Evolutionary conservation across 1,140 invertebrate species (phyloP).

Genomic region (Eriosoma lanigerum): DNA sequence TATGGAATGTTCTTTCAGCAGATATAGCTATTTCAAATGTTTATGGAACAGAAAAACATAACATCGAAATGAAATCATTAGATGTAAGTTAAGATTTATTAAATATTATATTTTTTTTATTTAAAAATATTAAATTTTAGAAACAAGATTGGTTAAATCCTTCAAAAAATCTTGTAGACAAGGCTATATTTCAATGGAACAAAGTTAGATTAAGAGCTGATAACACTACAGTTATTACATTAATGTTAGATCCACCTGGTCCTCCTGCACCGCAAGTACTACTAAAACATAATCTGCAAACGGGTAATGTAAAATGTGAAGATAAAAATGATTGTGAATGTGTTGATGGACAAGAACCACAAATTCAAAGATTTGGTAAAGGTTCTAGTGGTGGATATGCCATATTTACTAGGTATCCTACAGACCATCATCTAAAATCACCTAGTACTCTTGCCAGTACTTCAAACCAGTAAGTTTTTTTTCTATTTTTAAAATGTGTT

Average conservation of each 20-base stretch:
- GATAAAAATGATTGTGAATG: conserved; percentile 35
- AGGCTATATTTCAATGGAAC: conserved; percentile 78
- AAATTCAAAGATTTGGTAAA: conserved; percentile 47
- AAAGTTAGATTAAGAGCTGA: conserved; percentile 83
- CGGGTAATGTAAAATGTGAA: conserved; percentile 49
- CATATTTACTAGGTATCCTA: conserved; percentile 45
- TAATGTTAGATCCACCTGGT: conserved; percentile 89
- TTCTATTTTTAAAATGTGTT: neutral
- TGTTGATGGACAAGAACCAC: conserved; percentile 39
- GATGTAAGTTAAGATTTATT: neutral
- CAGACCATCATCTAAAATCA: conserved; percentile 31
- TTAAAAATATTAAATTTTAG: conserved; percentile 18
- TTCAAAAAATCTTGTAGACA: conserved; percentile 85
- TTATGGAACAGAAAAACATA: conserved; percentile 76
- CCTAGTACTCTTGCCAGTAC: conserved; percentile 10
- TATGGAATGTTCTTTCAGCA: conserved; percentile 92
- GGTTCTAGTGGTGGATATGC: conserved; percentile 46
- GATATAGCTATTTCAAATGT: conserved; percentile 83
- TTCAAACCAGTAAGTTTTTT: conserved; percentile 25
- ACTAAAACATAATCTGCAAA: conserved; percentile 42
- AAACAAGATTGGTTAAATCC: conserved; percentile 76
- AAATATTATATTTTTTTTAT: conserved; percentile 57
- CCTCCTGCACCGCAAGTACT: conserved; percentile 61
- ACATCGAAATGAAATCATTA: conserved; percentile 62
- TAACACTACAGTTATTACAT: conserved; percentile 91